phyloP scores from a whole-genome alignment of 2,797 vertebrate species.

The Eulemur coronatus region DNA sequence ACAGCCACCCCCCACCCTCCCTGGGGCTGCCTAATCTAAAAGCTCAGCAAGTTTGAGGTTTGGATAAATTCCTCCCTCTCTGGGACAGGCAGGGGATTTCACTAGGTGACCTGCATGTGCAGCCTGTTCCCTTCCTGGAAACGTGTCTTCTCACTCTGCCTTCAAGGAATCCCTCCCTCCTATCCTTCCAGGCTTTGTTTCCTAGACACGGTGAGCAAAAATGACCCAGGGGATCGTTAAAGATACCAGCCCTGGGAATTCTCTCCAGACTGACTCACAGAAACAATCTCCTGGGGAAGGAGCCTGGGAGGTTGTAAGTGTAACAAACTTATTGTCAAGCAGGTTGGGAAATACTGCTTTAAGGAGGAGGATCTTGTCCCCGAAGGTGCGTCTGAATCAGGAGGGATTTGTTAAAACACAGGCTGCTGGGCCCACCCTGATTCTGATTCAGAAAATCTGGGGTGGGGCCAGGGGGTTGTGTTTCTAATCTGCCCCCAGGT shows the following conservation, averaged over 20 bases:
- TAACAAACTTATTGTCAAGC: background rate
- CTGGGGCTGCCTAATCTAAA: background rate
- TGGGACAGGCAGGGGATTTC: background rate
- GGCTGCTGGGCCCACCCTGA: background rate
- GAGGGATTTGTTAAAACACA: background rate
- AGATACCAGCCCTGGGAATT: background rate
- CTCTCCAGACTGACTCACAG: background rate
- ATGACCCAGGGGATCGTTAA: background rate
- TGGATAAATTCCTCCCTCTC: background rate
- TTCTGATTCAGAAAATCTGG: background rate
- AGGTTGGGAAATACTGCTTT: background rate
- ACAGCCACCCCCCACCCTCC: background rate
- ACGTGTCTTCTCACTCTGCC: background rate
- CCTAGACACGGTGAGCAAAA: background rate
- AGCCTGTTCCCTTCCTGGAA: background rate
- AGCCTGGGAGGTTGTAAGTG: background rate
- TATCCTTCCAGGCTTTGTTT: background rate
- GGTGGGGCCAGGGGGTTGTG: accelerated
- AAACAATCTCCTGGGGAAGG: background rate
- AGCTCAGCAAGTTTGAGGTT: accelerated
- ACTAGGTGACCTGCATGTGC: accelerated
- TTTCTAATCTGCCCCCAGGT: background rate
- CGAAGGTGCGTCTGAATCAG: accelerated
- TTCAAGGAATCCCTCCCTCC: background rate
- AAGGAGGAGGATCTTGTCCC: background rate